A percentile compares a stretch with the other conserved stretches of the same genome.
These are phyloP conservation scores for Pteropus rufus DNA, from an alignment of 2,797 vertebrate species.

Conservation along the genomic window DNA sequence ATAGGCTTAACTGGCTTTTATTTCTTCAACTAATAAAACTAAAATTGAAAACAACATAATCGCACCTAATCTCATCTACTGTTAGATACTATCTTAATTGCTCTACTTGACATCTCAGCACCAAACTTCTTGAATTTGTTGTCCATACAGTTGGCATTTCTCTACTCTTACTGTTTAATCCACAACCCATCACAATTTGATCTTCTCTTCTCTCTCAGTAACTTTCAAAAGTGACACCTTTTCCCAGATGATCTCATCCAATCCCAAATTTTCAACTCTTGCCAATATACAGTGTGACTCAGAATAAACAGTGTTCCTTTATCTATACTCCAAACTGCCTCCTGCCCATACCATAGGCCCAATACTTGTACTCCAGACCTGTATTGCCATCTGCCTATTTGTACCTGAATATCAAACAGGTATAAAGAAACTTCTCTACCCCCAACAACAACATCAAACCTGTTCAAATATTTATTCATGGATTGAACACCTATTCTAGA, in stretches of 20 bases:
- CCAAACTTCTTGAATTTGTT: not conserved
- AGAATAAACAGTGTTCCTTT: not conserved
- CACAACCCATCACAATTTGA: not conserved
- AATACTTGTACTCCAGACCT: not conserved
- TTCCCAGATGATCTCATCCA: not conserved
- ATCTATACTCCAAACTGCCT: not conserved
- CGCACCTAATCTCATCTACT: not conserved
- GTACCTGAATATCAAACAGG: not conserved
- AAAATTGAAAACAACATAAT: not conserved
- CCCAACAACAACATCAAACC: not conserved
- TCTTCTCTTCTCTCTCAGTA: not conserved
- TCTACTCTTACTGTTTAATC: not conserved
- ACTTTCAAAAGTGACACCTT: not conserved
- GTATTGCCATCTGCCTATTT: not conserved
- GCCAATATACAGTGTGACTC: not conserved
- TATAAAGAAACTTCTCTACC: too few species aligned
- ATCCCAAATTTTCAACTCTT: not conserved
- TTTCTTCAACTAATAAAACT: not conserved
- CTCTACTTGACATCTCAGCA: not conserved
- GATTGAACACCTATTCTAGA: not conserved
- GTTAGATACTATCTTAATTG: not conserved
- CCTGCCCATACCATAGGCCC: not conserved
- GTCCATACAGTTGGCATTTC: not conserved
- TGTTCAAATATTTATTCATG: not conserved
- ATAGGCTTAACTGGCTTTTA: not conserved